Evolutionary conservation across 2,797 vertebrate genomes (phyloP).

Genomic region (Choloepus didactylus): DNA sequence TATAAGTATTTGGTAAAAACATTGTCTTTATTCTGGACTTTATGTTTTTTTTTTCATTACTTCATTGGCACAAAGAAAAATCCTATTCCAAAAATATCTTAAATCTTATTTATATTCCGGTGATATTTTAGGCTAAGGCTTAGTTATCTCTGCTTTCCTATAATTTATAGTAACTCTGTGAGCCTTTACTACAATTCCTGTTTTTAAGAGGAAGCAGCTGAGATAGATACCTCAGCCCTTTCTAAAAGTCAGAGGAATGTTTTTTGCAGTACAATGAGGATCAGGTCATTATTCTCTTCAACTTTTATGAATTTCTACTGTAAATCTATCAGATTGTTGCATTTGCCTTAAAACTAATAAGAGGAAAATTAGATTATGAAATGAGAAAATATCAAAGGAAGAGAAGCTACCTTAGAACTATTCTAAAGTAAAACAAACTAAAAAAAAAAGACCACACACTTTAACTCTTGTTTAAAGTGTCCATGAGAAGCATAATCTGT

Average conservation of each 20-base stretch:
- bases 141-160: background rate
- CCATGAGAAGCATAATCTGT: background rate
- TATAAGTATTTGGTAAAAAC: background rate
- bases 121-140: background rate
- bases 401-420: background rate
- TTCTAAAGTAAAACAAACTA: background rate
- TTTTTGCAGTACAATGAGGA: background rate
- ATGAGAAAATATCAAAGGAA: background rate
- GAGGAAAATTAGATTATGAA: background rate
- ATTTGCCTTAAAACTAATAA: slow-evolving; percentile 20
- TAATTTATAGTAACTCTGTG: background rate
- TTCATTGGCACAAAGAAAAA: background rate
- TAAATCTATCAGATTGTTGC: background rate
- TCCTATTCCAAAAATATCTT: background rate
- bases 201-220: background rate
- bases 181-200: background rate
- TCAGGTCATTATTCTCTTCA: background rate
- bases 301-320: background rate
- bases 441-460: background rate
- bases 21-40: background rate
- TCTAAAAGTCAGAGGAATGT: background rate
- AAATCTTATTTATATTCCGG: background rate
- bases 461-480: background rate
- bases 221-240: background rate
- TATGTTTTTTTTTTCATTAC: background rate